A percentile compares a stretch with the other conserved stretches of the same genome.
Evolutionary conservation across 1,140 invertebrate genomes (phyloP).

Genomic region (Anastrepha obliqua): DNA sequence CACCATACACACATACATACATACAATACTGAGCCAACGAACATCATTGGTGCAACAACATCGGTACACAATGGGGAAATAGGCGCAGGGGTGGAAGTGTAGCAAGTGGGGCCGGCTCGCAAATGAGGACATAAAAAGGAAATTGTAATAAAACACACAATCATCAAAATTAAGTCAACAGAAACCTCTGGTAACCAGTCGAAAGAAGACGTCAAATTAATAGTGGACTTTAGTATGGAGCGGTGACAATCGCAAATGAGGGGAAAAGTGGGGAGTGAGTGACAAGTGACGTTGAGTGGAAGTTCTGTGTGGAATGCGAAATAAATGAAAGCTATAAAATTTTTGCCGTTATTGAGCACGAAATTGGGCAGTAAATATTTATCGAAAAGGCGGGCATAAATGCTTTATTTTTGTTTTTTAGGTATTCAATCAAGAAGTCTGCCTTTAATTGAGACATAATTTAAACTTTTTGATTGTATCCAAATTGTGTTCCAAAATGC

Average conservation of each 20-base stretch:
- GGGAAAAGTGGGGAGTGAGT: background rate
- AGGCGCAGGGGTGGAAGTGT: background rate
- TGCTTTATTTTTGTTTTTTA: too few relatives aligned
- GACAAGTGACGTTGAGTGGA: background rate
- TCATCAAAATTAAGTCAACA: conserved; percentile 27
- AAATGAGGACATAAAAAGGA: conserved; percentile 3
- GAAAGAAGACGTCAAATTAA: conserved; percentile 35
- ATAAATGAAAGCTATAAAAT: background rate
- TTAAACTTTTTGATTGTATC: too few relatives aligned
- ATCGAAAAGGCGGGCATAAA: too few relatives aligned
- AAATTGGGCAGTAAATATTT: too few relatives aligned
- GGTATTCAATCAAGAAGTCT: too few relatives aligned
- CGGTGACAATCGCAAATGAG: background rate
- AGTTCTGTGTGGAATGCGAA: background rate
- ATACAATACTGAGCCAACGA: too few relatives aligned
- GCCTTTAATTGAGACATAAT: too few relatives aligned
- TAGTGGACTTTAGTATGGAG: conserved; percentile 6
- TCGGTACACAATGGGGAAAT: background rate
- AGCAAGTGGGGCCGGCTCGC: background rate
- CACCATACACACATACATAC: background rate
- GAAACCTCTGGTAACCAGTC: background rate
- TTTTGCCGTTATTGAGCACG: background rate
- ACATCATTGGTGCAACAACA: background rate
- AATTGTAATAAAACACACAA: conserved; percentile 26
- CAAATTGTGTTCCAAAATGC: too few relatives aligned